Evolutionary conservation across 2,797 vertebrate species (phyloP).

Genomic region (Semotilus atromaculatus): DNA sequence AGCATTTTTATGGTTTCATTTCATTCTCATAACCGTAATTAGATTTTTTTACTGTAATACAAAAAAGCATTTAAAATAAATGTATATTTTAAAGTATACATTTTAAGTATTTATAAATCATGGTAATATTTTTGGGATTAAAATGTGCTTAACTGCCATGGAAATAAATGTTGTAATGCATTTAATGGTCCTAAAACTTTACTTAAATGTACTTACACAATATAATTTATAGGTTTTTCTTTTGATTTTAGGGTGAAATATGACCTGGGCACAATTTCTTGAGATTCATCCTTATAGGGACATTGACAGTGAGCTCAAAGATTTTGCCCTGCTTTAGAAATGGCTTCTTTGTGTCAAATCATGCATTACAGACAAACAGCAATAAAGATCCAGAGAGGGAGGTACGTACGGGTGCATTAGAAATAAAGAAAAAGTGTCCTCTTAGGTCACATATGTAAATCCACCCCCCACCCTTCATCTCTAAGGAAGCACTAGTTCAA

Average conservation of each 20-base stretch:
- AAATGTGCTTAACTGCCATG: not conserved
- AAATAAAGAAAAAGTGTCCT: constrained; percentile 28
- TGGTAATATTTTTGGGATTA: not conserved
- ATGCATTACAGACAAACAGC: constrained; percentile 56
- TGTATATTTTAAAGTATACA: not conserved
- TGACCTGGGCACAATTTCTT: not conserved
- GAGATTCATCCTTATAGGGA: constrained; percentile 21
- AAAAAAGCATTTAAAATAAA: not conserved
- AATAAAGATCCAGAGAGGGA: constrained; percentile 42
- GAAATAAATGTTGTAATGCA: not conserved
- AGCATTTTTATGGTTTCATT: too few species aligned
- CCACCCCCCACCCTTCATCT: constrained; percentile 24
- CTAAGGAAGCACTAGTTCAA: constrained; percentile 54
- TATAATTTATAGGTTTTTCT: not conserved
- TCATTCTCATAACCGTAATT: not conserved
- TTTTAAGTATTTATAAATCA: too few species aligned
- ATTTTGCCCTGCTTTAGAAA: constrained; percentile 43
- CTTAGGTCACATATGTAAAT: constrained; percentile 6
- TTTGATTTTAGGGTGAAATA: not conserved
- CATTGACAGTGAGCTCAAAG: constrained; percentile 36
- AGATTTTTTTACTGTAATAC: not conserved
- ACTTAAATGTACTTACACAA: not conserved
- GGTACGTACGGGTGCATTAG: constrained; percentile 19
- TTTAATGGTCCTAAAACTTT: not conserved
- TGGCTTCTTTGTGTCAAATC: constrained; percentile 48